Base-by-base conservation (phyloP, 2,888 invertebrate genomes). In the Coecobrya sp. region DNA sequence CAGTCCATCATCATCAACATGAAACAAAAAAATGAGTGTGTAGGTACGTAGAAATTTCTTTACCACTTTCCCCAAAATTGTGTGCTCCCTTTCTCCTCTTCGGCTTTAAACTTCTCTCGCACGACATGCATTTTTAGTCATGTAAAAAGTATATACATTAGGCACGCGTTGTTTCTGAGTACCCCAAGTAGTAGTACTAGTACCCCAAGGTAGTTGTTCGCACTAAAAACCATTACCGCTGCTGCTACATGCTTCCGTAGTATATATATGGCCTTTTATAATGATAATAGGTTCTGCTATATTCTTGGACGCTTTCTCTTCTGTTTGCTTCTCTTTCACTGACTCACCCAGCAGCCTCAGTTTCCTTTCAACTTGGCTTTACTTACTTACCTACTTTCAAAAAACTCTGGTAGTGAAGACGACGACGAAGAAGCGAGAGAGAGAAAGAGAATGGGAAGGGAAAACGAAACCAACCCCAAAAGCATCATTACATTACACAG, bases 401-500 rank as follows among this genome's bases (percentile, higher is more conserved):
- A 52, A 70, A 52, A 52, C 70, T 68, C 70, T 45, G 36, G 16
- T 22, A 30, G 30, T 25, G 86, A 52, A 68, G 42, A 73, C 13
- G 73, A 82, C 10, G 22, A 65, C 0, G 65, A 59, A n/a, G 59
- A 19, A 45, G 76, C 70, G 49, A 36, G 68, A 45, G 19, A 27
- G 22, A 59, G 55, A 68, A 13, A 62, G 45, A 62, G 62, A 76
- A 49, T 30, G 36, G 36, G 68, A 81, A 79, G 76, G 90, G 85
- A 76, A 90, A 76, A 90, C 73, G 85, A 90, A 91, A 91, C 91
- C 91, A 91, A 91, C 91, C 91, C 91, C 91, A 81, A 91, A 91
- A 86, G 86, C 91, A 91, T 85, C 91, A 79, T 87, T 87, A 73
- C 76, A 79, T 73, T 76, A 79, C 52, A 36, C 27, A 82, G 68